Base-by-base conservation (phyloP, 2,888 invertebrate genomes). In the Eristalinus aeneus region DNA sequence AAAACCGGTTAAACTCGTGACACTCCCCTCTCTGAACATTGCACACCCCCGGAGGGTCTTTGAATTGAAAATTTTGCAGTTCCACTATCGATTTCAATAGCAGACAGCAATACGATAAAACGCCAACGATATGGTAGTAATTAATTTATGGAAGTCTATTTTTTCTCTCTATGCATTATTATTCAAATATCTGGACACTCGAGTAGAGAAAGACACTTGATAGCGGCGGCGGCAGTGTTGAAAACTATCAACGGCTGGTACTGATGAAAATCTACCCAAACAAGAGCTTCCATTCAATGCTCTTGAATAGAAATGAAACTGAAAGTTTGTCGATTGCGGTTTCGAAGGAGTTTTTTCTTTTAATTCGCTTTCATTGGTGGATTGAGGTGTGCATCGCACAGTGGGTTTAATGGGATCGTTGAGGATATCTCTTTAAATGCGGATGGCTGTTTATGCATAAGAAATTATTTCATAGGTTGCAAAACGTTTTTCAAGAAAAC, bases 71-170 rank as follows among this genome's bases (percentile, higher is more conserved):
- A 56, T 9, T 23, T 64, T 16, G n/a, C 46, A 22, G 58, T 77
- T 32, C 56, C 36, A 32, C 31, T 36, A 53, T 61, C 68, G 61
- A 56, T 63, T 75, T 31, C 31, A 12, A 63, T 34, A 69, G 56
- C 46, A 58, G 54, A 56, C 23, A 23, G 12, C 22, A 56, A 12
- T 12, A 12, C 56, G 64, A 78, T 46, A 72, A 58, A 58, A n/a
- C 56, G 34, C 32, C 34, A 11, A 20, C 32, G 56, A 39, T 63
- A 12, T 8, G 4, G 34, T 56, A 46, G 71, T 60, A 20, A 58
- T 36, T 67, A 67, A 78, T 56, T 69, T 71, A 71, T 78, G 63
- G 61, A 22, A 39, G 20, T 56, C 46, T 58, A 10, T 56, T 36
- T 36, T 27, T 67, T 56, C 27, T 3, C 9, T 31, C 53, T 20